phyloP scores from a whole-genome alignment of 1,140 invertebrate genomes.

The Ceratitis capitata region DNA sequence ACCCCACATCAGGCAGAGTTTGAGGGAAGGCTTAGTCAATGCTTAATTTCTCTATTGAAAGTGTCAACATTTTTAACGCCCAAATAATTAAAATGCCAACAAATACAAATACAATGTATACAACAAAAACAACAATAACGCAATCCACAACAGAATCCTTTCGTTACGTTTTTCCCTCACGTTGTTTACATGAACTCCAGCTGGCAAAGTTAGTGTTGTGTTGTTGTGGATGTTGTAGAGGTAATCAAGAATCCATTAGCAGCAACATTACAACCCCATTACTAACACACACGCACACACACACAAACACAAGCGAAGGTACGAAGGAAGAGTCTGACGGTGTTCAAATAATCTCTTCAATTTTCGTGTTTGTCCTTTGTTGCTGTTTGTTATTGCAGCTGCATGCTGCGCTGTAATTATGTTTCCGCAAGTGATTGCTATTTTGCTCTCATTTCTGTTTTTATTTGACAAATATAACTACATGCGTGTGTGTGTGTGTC shows the following conservation, averaged over 20 bases:
- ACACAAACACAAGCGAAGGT: slow-evolving; percentile 24
- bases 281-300: slow-evolving; percentile 38
- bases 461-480: slow-evolving; percentile 10
- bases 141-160: not conserved
- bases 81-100: slow-evolving; percentile 55
- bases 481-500: not conserved
- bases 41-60: not conserved
- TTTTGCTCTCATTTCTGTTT: slow-evolving; percentile 29
- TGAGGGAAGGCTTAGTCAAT: not conserved
- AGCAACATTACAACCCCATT: slow-evolving; percentile 60
- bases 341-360: not conserved
- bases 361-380: slow-evolving; percentile 34
- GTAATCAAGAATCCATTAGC: slow-evolving; percentile 53
- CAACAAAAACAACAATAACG: not conserved
- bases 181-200: not conserved
- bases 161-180: not conserved
- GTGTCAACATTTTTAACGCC: slow-evolving; percentile 50
- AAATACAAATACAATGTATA: slow-evolving; percentile 48
- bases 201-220: not conserved
- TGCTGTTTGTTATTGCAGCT: slow-evolving; percentile 59
- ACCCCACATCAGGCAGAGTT: not conserved
- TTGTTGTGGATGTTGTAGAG: slow-evolving; percentile 47
- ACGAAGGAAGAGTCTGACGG: not conserved
- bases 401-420: slow-evolving; percentile 50
- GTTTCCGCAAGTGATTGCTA: not conserved